A percentile compares a stretch with the other conserved stretches of the same genome.
Evolutionary conservation across 2,888 invertebrate genomes (phyloP).

Genomic region (Lasioglossum malachurum): DNA sequence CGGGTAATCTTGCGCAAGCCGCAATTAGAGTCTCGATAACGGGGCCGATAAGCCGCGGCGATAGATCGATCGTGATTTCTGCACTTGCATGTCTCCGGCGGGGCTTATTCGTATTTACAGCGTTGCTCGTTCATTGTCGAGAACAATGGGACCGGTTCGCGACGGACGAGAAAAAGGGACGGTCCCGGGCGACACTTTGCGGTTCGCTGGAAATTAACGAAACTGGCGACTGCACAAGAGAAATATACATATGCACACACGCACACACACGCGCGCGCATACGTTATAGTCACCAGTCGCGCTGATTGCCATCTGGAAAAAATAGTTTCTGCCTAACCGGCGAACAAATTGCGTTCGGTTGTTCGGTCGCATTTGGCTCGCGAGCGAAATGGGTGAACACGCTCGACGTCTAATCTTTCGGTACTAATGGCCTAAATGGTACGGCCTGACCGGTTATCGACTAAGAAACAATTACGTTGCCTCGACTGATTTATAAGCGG

Average conservation of each 20-base stretch:
- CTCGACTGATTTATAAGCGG: slow-evolving; percentile 5
- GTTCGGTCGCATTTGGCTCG: background rate
- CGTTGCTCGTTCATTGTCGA: slow-evolving; percentile 48
- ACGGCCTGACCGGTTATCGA: background rate
- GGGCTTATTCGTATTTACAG: slow-evolving; percentile 58
- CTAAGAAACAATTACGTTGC: slow-evolving; percentile 5
- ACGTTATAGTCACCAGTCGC: background rate
- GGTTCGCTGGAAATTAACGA: slow-evolving; percentile 31
- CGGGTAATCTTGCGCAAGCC: slow-evolving; percentile 65
- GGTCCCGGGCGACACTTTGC: slow-evolving; percentile 45
- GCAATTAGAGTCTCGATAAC: slow-evolving; percentile 65
- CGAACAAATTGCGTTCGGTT: slow-evolving; percentile 13
- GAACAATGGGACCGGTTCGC: slow-evolving; percentile 55
- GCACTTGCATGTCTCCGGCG: slow-evolving; percentile 50
- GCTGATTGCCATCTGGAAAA: slow-evolving; percentile 8
- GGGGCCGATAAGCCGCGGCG: slow-evolving; percentile 32
- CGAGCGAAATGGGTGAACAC: background rate
- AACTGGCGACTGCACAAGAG: background rate
- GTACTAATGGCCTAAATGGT: slow-evolving; percentile 7
- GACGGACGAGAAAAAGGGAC: slow-evolving; percentile 32
- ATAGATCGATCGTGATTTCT: slow-evolving; percentile 67
- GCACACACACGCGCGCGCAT: background rate
- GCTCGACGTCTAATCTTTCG: background rate
- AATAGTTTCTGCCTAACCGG: background rate
- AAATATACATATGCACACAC: background rate